Evolutionary conservation across 2,797 vertebrate species (phyloP), one percentile per base, ranked within the genome.

Genomic region (Acropternis orthonyx): DNA sequence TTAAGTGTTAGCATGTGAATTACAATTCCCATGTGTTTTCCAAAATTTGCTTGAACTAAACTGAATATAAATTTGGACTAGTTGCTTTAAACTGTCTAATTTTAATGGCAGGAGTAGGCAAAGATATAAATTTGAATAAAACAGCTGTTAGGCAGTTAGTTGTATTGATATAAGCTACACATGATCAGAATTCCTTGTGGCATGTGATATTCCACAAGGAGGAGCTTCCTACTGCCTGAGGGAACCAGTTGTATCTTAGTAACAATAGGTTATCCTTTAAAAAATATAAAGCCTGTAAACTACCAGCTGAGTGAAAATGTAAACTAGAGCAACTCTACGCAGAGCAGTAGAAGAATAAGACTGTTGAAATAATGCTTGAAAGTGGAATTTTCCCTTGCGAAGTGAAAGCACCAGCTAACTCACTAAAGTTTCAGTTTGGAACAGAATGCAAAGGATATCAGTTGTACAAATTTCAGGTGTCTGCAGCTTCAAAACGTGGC

Each of bases 1-100:
- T 32, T 94, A 97, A 97, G 95, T 97, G 97, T 98, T 97, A 97
- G 97, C 97, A 97, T 90, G 90, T 96, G 95, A 97, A 62, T 98
- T 98, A 98, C 74, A 97, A 93, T 97, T 98, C 97, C 95, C 97
- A 88, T 77, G 95, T 94, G 97, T 92, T 97, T 97, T 95, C 88
- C 96, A 92, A 98, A 97, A 97, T 97, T 96, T 96, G 72, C 94
- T 98, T 96, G 93, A 97, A 93, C 92, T 89, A 87, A 97, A 92
- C 48, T 85, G 78, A 95, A 92, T 94, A 85, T 97, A 97, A 96
- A 91, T 97, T 97, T 93, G 96, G 88, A 89, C 92, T 96, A 96
- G 93, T 96, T 94, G 87, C 93, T 97, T 95, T 97, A 97, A 98
- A 97, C 89, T 78, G 87, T 80, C 95, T 97, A 96, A 96, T 98